Percentiles rank a stretch among this genome's conserved stretches.
phyloP scores from a whole-genome alignment of 2,888 invertebrate genomes.

The Anorthoa munda region DNA sequence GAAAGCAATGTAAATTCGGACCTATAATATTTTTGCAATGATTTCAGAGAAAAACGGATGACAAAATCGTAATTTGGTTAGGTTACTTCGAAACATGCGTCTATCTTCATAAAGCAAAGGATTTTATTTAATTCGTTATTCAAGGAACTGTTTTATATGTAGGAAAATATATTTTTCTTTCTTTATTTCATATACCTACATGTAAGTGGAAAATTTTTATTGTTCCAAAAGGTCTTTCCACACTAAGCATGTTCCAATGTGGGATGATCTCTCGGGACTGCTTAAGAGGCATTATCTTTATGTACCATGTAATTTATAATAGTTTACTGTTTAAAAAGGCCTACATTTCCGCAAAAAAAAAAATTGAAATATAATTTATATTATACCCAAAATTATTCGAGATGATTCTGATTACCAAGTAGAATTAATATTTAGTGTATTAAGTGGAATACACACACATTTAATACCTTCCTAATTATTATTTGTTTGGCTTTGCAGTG shows the following conservation, averaged over 20 bases:
- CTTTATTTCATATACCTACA: neutral
- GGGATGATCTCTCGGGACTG: neutral
- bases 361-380: neutral
- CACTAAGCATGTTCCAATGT: neutral
- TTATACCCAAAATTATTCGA: neutral
- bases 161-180: no score
- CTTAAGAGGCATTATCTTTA: neutral
- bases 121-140: no score
- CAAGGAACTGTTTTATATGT: neutral
- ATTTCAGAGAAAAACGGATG: no score
- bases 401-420: no score
- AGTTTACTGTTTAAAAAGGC: neutral
- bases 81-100: no score
- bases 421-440: no score
- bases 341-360: neutral
- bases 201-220: neutral
- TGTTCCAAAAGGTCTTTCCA: neutral
- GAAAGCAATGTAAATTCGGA: no score
- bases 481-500: constrained; percentile 9
- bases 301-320: neutral
- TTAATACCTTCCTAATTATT: neutral
- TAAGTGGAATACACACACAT: neutral
- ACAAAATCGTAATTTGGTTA: no score
- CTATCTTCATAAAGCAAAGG: no score
- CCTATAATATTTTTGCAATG: no score